Evolutionary conservation across 2,888 invertebrate species (phyloP), one percentile per base, ranked within the genome.

Genomic region (Epinotia demarniana): DNA sequence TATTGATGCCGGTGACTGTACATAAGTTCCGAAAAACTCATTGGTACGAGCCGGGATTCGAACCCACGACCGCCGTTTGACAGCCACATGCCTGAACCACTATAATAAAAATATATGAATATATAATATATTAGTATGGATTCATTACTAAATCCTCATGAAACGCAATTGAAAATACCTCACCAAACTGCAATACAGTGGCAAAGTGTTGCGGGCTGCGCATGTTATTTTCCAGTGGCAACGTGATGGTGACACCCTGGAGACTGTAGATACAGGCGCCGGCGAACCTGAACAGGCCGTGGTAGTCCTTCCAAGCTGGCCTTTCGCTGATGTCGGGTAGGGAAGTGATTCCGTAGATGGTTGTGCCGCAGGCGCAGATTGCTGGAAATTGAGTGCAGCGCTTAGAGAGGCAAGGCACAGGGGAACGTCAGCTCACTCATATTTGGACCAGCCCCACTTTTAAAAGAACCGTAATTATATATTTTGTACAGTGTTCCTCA

Each of bases 251-350:
- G 3, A 87, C 80, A 0, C 90, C 90, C 79, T 95, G 94, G 58
- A 95, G 82, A 62, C 94, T 94, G 80, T 94, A 95, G 18, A 95
- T 88, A 61, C 92, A 94, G 0, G 95, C 90, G 4, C 95, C 95
- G 71, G 92, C 90, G 85, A 95, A 95, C 80, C 82, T 81, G 18
- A 88, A 78, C 12, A 90, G 78, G 0, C 89, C 88, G 3, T 78
- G 78, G 18, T 87, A 68, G 49, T 79, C 83, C 64, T 88, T 90
- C 87, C 88, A 91, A 0, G 81, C 81, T 1, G 89, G 85, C 2
- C 86, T 80, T 0, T 86, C 80, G 3, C 9, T 23, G 5, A 87
- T 77, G 16, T 77, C 73, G 0, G 77, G 76, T 0, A 78, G 80
- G 57, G 79, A 77, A 0, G 78, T 64, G 3, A 88, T 66, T 58